Evolutionary conservation across 2,888 invertebrate species (phyloP).

Genomic region (Ommatoiulus sabulosus): DNA sequence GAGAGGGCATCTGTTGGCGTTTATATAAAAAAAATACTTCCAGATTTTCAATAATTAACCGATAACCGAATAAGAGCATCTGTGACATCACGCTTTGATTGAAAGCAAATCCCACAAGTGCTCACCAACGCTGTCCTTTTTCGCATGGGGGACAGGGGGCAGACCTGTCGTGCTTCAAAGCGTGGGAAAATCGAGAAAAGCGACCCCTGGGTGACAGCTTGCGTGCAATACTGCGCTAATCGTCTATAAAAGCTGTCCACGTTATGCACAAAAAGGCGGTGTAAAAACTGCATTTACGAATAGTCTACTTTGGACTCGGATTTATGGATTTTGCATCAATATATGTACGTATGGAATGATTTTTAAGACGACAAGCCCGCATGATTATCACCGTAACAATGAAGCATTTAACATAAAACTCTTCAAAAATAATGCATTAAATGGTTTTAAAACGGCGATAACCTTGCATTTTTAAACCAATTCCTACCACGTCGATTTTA

Average conservation of each 20-base stretch:
- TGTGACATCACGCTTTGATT: constrained; percentile 28
- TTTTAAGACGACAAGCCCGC: no score
- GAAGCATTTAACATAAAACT: no score
- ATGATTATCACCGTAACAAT: no score
- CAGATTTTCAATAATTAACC: constrained; percentile 27
- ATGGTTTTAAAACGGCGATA: no score
- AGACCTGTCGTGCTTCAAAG: not conserved
- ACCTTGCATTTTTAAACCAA: no score
- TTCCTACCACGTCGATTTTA: no score
- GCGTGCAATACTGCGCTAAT: constrained; percentile 11
- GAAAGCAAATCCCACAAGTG: constrained; percentile 34
- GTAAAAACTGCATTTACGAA: no score
- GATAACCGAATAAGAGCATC: constrained; percentile 28
- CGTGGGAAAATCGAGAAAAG: not conserved
- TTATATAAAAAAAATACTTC: not conserved
- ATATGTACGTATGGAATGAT: no score
- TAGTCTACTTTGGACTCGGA: no score
- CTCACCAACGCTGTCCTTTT: not conserved
- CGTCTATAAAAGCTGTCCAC: constrained; percentile 3
- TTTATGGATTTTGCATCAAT: not conserved
- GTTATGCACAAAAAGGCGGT: not conserved
- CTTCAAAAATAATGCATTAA: no score
- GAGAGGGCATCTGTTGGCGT: not conserved
- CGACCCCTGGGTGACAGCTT: constrained; percentile 34
- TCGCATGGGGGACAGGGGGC: constrained; percentile 12